Evolutionary conservation across 2,797 vertebrate genomes (phyloP), one percentile per base, ranked within the genome.

Genomic region (Mionectes olivaceus): DNA sequence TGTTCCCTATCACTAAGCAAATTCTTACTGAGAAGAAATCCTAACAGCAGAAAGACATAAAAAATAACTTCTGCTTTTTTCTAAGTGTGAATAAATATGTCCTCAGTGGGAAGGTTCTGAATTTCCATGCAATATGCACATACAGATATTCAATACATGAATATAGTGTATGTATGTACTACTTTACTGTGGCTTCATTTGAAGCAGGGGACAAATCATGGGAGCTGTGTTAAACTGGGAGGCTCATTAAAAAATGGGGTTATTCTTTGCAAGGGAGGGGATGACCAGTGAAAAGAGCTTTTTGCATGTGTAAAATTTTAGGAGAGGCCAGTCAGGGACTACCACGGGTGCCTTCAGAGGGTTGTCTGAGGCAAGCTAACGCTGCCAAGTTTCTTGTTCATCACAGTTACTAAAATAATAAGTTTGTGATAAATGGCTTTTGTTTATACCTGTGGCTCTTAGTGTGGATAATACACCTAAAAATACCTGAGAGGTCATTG

Each of bases 271-370:
- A 60, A 76, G 44, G 41, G n/a, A 57, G 33, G 19, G 19, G 28
- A 25, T 73, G 52, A 52, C 18, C 27, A 46, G 43, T 1, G 59
- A 61, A 1, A 85, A 70, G 49, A 59, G 11, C 13, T 32, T 63
- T 41, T 13, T 70, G 44, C 33, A 7, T 1, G 7, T 33, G 56
- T 70, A 18, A 41, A 43, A 47, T 61, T 41, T 33, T 19, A 41
- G 25, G 12, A 14, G 83, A 60, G 73, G 46, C 50, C 6, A 4
- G 27, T 21, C 30, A 35, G 22, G 61, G 23, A 19, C 7, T 49
- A 4, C 69, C 8, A 3, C 0, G 1, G 21, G 2, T 5, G 11
- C 39, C 13, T 49, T 44, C 13, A 23, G 15, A 46, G 16, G 5
- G 5, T n/a, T 47, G 15, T 63, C 28, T 64, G 64, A 44, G 60